Conservation (phyloP, 2,113 vertebrate genomes). For the Stigmatopora nigra region DNA sequence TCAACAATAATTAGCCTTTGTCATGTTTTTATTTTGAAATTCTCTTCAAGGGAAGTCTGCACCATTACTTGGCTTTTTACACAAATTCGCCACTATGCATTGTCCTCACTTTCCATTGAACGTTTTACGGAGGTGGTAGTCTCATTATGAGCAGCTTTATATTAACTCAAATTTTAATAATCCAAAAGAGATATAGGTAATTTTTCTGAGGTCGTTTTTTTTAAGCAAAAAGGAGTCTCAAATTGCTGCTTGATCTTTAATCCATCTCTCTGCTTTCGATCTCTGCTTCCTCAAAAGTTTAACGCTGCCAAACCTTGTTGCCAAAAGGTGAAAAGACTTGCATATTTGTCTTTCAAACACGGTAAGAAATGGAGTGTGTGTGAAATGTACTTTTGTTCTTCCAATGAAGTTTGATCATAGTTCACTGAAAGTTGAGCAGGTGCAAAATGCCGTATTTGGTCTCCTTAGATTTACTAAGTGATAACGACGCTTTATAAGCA, state of each 20-base stretch:
- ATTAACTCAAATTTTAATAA: neutral
- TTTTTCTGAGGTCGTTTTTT: neutral
- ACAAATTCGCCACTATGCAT: neutral
- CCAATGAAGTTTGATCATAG: neutral
- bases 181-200: neutral
- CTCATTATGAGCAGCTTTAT: no score
- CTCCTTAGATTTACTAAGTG: no score
- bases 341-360: neutral
- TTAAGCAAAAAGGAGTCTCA: neutral
- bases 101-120: neutral
- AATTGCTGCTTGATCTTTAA: neutral
- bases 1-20: neutral
- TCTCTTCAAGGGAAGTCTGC: neutral
- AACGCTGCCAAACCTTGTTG: neutral
- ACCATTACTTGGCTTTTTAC: neutral
- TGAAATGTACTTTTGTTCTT: neutral
- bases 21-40: neutral
- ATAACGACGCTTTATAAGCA: no score
- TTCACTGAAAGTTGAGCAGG: constrained; percentile 13
- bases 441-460: constrained; percentile 12
- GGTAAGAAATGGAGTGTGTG: constrained; percentile 28
- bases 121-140: neutral
- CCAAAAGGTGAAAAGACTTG: neutral
- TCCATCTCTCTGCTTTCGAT: neutral
- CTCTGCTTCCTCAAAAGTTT: neutral